These are phyloP conservation scores for Panopea generosa DNA, from an alignment of 2,888 invertebrate species.

Conservation along the genomic window DNA sequence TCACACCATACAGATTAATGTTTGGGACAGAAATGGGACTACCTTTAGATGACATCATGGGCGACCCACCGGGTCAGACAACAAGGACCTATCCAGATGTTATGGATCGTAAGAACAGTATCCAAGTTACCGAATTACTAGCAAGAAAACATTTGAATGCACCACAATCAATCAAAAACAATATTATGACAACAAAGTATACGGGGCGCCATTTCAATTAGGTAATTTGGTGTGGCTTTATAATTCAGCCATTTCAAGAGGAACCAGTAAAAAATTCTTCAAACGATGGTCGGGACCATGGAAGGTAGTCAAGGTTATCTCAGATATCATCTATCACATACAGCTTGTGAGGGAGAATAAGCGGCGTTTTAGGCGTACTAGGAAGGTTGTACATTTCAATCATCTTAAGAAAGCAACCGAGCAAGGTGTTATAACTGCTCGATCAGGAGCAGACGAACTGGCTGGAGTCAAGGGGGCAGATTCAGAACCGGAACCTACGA, in stretches of 20 bases:
- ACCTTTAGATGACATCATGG: slow-evolving; percentile 1
- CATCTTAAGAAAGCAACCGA: too few relatives aligned
- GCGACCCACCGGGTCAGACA: neutral
- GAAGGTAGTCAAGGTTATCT: slow-evolving; percentile 7
- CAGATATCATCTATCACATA: slow-evolving; percentile 2
- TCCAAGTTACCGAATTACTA: neutral
- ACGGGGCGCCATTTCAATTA: neutral
- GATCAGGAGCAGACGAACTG: too few relatives aligned
- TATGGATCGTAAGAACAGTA: neutral
- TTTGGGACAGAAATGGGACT: slow-evolving; percentile 11
- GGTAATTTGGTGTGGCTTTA: neutral
- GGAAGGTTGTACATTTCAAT: too few relatives aligned
- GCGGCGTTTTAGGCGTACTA: too few relatives aligned
- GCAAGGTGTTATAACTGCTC: too few relatives aligned
- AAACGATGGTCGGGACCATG: slow-evolving; percentile 8
- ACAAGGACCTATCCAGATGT: too few relatives aligned
- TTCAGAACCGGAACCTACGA: too few relatives aligned
- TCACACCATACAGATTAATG: slow-evolving; percentile 11
- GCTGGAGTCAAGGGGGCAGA: too few relatives aligned
- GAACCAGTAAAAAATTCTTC: neutral
- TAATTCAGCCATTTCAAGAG: neutral
- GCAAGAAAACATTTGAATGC: neutral
- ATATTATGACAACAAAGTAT: neutral
- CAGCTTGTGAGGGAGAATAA: neutral
- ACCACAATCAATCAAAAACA: slow-evolving; percentile 10